These are phyloP conservation scores for Strigamia transsilvanica DNA, from an alignment of 2,888 invertebrate genomes.

Conservation along the genomic window DNA sequence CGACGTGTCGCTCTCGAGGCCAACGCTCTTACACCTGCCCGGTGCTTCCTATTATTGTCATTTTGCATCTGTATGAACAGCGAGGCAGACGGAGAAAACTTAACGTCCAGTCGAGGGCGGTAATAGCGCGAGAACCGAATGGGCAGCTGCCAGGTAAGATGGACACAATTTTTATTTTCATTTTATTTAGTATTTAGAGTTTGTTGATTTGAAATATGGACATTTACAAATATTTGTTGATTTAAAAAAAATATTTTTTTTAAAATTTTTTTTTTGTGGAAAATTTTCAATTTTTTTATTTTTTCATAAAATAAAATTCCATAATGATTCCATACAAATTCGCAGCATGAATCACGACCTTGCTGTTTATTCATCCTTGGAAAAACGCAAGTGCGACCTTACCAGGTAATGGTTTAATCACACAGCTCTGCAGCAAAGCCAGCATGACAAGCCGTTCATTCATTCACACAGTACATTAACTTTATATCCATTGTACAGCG, in stretches of 20 bases:
- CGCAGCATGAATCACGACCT: neutral
- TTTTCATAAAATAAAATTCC: no score
- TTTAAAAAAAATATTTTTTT: no score
- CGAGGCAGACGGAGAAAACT: neutral
- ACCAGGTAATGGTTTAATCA: neutral
- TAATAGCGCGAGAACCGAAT: neutral
- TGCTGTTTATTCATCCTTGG: neutral
- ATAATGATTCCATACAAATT: no score
- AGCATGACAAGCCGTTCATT: neutral
- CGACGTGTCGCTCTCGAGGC: constrained; percentile 38
- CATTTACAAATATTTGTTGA: no score
- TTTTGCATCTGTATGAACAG: neutral
- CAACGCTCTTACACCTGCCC: neutral
- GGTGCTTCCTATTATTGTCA: neutral
- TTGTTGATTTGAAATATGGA: no score
- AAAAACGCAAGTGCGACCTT: constrained; percentile 7
- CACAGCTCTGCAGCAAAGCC: neutral
- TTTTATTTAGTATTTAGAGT: no score
- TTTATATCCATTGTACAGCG: neutral
- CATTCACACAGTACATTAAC: no score
- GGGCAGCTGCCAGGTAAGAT: neutral
- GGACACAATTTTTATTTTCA: no score
- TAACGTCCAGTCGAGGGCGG: neutral
- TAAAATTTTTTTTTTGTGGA: no score
- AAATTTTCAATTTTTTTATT: no score